Conservation (phyloP, 2,888 invertebrate genomes). For the Amiota minor region DNA sequence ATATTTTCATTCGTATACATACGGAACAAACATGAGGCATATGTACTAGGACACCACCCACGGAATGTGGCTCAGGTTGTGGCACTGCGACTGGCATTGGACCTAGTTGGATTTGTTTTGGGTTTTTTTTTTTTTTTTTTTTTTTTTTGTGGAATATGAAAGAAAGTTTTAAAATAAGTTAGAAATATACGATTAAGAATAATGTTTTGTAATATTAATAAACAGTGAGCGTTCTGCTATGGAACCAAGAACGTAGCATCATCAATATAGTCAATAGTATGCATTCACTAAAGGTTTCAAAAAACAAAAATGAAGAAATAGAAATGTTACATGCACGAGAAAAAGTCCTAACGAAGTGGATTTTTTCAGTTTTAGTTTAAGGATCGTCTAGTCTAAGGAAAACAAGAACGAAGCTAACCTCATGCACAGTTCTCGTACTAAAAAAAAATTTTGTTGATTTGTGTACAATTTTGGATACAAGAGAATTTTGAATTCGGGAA, state of each 20-base stretch:
- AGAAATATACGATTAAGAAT: not conserved
- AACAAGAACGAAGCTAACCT: conserved; percentile 2
- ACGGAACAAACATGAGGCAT: conserved; percentile 91
- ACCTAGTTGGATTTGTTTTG: conserved; percentile 62
- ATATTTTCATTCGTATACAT: conserved; percentile 60
- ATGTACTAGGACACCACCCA: conserved; percentile 90
- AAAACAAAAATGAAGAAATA: not conserved
- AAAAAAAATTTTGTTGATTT: not conserved
- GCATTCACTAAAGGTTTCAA: conserved; percentile 9
- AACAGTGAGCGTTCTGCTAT: conserved; percentile 7
- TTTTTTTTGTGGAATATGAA: not conserved
- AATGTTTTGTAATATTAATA: not conserved
- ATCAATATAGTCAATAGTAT: not conserved
- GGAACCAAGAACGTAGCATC: not conserved
- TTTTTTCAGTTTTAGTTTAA: not conserved
- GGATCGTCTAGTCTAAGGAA: not conserved
- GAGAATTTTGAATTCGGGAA: too few relatives aligned
- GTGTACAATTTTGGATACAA: not conserved
- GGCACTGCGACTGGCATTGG: conserved; percentile 76
- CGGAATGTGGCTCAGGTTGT: conserved; percentile 82
- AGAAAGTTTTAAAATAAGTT: conserved; percentile 8
- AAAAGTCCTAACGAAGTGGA: not conserved
- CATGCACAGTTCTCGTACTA: not conserved
- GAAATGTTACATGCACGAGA: conserved; percentile 1
- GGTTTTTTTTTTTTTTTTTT: conserved; percentile 25